Percentiles rank a stretch among this genome's conserved stretches.
These are phyloP conservation scores for Tetraneura akinire DNA, from an alignment of 1,140 invertebrate genomes.

Conservation along the genomic window DNA sequence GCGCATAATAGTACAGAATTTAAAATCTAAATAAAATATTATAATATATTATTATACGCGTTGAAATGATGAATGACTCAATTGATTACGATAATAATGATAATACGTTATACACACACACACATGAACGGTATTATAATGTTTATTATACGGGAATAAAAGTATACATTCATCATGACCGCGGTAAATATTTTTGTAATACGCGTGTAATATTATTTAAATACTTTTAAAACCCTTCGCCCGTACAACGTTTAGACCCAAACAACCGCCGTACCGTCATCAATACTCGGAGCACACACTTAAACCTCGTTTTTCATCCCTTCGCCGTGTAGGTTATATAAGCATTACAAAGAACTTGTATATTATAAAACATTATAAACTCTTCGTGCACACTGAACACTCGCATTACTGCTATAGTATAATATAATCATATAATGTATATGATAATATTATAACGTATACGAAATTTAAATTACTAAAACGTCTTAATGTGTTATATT, in stretches of 20 bases:
- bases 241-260: not conserved
- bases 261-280: not conserved
- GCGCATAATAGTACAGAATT: no score
- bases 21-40: not conserved
- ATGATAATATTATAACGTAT: not conserved
- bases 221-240: not conserved
- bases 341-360: not conserved
- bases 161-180: no score
- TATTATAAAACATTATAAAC: not conserved
- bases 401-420: not conserved
- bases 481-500: not conserved
- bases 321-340: no score
- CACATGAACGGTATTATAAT: no score
- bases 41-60: not conserved
- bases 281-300: not conserved
- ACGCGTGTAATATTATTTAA: not conserved
- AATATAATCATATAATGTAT: not conserved
- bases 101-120: no score
- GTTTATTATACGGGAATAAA: no score
- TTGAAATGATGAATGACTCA: no score
- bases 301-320: not conserved
- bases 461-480: conserved; percentile 6
- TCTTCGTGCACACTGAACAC: not conserved
- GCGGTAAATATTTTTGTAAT: no score
- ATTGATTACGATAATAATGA: no score